phyloP scores from a whole-genome alignment of 2,797 vertebrate species.

The Artibeus jamaicensis region DNA sequence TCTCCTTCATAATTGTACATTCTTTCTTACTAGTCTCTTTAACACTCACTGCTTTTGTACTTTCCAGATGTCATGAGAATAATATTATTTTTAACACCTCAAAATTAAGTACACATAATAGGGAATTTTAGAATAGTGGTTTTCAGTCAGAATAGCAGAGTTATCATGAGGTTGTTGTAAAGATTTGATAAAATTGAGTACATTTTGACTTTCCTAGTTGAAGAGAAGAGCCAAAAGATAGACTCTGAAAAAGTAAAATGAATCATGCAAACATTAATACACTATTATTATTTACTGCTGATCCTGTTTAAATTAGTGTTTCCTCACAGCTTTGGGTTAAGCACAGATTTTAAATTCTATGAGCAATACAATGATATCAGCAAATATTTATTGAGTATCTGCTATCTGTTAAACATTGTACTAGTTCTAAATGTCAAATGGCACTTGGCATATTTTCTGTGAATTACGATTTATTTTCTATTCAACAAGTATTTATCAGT shows the following conservation, averaged over 20 bases:
- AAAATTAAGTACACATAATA: background rate
- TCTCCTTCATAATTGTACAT: background rate
- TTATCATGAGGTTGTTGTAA: background rate
- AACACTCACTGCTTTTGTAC: background rate
- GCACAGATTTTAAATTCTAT: slow-evolving; percentile 24
- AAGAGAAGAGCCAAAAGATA: background rate
- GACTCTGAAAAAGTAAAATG: background rate
- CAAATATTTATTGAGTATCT: slow-evolving; percentile 11
- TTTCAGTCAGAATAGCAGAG: background rate
- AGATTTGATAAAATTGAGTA: background rate
- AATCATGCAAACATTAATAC: background rate
- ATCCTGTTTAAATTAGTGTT: background rate
- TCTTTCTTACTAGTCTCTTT: background rate
- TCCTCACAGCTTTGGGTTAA: background rate
- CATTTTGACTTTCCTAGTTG: background rate
- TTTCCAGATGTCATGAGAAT: background rate
- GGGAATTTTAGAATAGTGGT: background rate
- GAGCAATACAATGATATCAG: background rate
- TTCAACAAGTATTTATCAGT: background rate
- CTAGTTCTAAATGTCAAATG: background rate
- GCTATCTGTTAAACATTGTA: background rate
- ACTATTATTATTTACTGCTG: background rate
- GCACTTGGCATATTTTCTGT: background rate
- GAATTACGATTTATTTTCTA: slow-evolving; percentile 34
- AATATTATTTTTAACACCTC: background rate